Base-by-base conservation (phyloP, 23 tunicate genomes). In the Aplidium turbinatum region DNA sequence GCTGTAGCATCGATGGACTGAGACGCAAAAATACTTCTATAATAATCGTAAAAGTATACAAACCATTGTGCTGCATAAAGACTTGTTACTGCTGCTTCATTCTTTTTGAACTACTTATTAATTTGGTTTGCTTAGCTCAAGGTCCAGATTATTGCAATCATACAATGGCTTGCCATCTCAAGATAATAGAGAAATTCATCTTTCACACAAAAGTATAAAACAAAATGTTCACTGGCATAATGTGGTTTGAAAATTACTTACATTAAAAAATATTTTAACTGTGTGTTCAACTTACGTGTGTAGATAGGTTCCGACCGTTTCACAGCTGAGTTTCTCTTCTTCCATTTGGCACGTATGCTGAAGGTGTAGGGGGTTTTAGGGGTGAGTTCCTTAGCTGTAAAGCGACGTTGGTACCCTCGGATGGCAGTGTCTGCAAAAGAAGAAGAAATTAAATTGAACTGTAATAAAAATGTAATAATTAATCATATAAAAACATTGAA, bases 1-100 rank as follows among this genome's bases (percentile, higher is more conserved):
- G 31, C 75, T 38, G 70, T 68, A 84, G 73, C 90, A 84, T 1
- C 90, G 78, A 3, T 68, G 35, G 36, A 68, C 90, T 61, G 61
- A 19, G 42, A 7, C 19, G 22, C 19, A 54, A 54, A 54, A 5
- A 16, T 42, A 42, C n/a, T n/a, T n/a, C n/a, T n/a, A n/a, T n/a
- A n/a, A n/a, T n/a, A n/a, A n/a, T n/a, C n/a, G n/a, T n/a, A n/a
- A n/a, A n/a, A n/a, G n/a, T n/a, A n/a, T n/a, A n/a, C n/a, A n/a
- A n/a, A n/a, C n/a, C n/a, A n/a, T n/a, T n/a, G n/a, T n/a, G n/a
- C n/a, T n/a, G n/a, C n/a, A n/a, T n/a, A n/a, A n/a, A n/a, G n/a
- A n/a, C n/a, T n/a, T n/a, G n/a, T n/a, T n/a, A n/a, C n/a, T n/a
- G n/a, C n/a, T n/a, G n/a, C n/a, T n/a, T n/a, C n/a, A n/a, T n/a